These are phyloP conservation scores for Tauraco hartlaubi DNA, from an alignment of 2,797 vertebrate species.

Conservation along the genomic window DNA sequence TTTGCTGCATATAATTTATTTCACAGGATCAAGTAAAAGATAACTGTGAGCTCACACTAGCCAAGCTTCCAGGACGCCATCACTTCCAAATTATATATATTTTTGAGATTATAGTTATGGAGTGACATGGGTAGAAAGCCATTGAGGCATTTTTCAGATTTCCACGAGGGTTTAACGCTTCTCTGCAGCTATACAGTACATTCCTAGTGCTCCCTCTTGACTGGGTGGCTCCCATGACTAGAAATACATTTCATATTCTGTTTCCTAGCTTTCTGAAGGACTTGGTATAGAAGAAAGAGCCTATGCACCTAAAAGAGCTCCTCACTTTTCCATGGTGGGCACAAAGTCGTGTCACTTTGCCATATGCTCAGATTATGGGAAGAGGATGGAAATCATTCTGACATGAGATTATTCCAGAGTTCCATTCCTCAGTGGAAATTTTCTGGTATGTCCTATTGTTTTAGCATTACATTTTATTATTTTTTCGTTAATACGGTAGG, in stretches of 20 bases:
- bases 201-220: conserved; percentile 74
- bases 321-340: background rate
- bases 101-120: conserved; percentile 60
- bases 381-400: conserved; percentile 13
- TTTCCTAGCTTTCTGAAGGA: conserved; percentile 54
- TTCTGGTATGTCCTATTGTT: conserved; percentile 60
- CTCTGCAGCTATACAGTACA: conserved; percentile 44
- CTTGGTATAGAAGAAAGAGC: background rate
- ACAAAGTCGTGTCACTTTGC: background rate
- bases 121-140: conserved; percentile 32
- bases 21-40: conserved; percentile 73
- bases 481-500: conserved; percentile 68
- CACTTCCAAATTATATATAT: conserved; percentile 48
- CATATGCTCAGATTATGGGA: background rate
- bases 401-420: conserved; percentile 1
- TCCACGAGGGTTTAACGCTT: conserved; percentile 30
- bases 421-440: conserved; percentile 28
- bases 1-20: conserved; percentile 78
- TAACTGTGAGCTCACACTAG: conserved; percentile 50
- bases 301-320: background rate
- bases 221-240: conserved; percentile 68
- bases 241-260: conserved; percentile 53
- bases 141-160: conserved; percentile 41
- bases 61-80: conserved; percentile 29
- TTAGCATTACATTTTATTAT: conserved; percentile 65